phyloP scores from a whole-genome alignment of 2,113 vertebrate species.

The Ursus arctos region DNA sequence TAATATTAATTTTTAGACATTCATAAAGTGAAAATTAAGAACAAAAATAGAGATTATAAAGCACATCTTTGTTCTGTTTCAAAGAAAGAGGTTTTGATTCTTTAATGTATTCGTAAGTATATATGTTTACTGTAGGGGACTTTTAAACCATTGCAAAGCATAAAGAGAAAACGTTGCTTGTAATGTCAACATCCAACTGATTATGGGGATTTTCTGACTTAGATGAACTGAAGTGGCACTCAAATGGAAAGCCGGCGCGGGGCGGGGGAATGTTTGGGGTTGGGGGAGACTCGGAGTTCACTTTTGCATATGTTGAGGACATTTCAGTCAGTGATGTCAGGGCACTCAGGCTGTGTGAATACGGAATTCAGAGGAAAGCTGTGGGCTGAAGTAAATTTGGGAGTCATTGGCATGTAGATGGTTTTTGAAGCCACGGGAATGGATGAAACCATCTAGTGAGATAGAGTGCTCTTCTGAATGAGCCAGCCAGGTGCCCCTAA shows the following conservation, averaged over 20 bases:
- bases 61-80: background rate
- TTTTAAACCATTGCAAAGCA: background rate
- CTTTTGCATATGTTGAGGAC: background rate
- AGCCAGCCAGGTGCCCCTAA: background rate
- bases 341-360: background rate
- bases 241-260: background rate
- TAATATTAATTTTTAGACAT: constrained; percentile 51
- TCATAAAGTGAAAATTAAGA: background rate
- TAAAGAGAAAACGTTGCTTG: background rate
- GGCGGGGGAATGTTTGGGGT: too few relatives aligned
- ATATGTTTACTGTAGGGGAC: background rate
- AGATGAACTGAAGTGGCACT: background rate
- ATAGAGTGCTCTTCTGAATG: background rate
- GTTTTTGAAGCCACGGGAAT: background rate
- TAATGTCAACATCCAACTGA: background rate
- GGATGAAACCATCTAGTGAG: background rate
- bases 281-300: background rate
- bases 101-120: background rate
- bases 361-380: background rate
- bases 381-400: background rate
- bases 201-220: background rate
- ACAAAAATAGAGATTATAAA: background rate
- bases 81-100: background rate
- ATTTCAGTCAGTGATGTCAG: background rate
- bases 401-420: background rate